Conservation (phyloP, 2,888 invertebrate species). For the Mesoligia furuncula region DNA sequence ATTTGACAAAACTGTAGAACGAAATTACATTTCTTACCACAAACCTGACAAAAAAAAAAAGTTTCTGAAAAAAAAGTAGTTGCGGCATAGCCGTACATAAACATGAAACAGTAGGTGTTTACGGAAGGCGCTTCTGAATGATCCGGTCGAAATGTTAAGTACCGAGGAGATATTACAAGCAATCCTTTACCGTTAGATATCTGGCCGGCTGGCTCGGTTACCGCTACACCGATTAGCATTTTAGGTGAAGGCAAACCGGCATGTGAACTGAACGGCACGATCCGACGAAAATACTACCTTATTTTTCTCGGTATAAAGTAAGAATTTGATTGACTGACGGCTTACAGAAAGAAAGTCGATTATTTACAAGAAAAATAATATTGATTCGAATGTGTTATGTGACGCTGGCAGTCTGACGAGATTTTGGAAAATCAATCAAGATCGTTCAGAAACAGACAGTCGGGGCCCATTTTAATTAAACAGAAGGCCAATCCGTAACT, state of each 20-base stretch:
- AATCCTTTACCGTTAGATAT: slow-evolving; percentile 83
- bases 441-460: neutral
- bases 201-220: slow-evolving; percentile 67
- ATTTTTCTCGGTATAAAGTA: neutral
- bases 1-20: neutral
- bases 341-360: slow-evolving; percentile 63
- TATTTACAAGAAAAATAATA: slow-evolving; percentile 44
- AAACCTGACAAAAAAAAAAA: neutral
- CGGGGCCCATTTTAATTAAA: neutral
- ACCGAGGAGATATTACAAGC: slow-evolving; percentile 55
- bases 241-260: slow-evolving; percentile 87
- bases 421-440: neutral
- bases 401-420: neutral
- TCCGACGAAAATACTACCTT: slow-evolving; percentile 46
- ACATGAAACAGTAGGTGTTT: neutral
- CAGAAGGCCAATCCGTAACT: neutral
- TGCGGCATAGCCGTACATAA: neutral
- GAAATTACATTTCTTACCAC: neutral
- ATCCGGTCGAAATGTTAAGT: slow-evolving; percentile 44
- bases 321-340: slow-evolving; percentile 11
- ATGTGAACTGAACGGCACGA: slow-evolving; percentile 51
- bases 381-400: slow-evolving; percentile 33
- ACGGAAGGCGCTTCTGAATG: slow-evolving; percentile 39
- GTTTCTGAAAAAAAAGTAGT: neutral
- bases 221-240: slow-evolving; percentile 81